Percentiles rank a stretch among this genome's conserved stretches.
These are phyloP conservation scores for Lumbricus terrestris DNA, from an alignment of 2,888 invertebrate genomes.

Conservation along the genomic window DNA sequence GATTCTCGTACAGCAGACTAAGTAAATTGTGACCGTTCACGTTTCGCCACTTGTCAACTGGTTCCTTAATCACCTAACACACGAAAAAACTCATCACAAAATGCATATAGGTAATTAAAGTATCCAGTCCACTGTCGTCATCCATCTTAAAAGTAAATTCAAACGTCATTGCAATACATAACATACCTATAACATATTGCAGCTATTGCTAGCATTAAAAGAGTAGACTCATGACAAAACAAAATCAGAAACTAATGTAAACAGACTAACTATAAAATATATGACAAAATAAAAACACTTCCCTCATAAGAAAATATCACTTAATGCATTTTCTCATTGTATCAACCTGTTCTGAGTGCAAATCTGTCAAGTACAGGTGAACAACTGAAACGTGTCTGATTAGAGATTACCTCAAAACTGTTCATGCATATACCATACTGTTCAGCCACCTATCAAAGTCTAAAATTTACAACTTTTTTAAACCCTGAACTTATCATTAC, in stretches of 20 bases:
- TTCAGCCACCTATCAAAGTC: too few species aligned
- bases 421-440: too few species aligned
- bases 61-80: conserved; percentile 33
- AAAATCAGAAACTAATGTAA: background rate
- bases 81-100: background rate
- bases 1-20: conserved; percentile 77
- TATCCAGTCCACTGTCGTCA: background rate
- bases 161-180: background rate
- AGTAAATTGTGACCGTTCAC: conserved; percentile 37
- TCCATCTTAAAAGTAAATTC: background rate
- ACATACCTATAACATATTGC: background rate
- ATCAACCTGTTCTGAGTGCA: too few species aligned
- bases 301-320: too few species aligned
- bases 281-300: too few species aligned
- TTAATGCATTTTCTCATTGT: too few species aligned
- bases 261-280: background rate
- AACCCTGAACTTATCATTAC: too few species aligned
- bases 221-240: too few species aligned
- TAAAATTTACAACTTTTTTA: too few species aligned
- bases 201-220: background rate
- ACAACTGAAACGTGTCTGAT: too few species aligned
- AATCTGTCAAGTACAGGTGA: too few species aligned
- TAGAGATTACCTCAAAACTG: too few species aligned
- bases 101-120: background rate
- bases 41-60: conserved; percentile 40